Conservation (phyloP, 2,113 vertebrate genomes). For the Albula glossodonta region DNA sequence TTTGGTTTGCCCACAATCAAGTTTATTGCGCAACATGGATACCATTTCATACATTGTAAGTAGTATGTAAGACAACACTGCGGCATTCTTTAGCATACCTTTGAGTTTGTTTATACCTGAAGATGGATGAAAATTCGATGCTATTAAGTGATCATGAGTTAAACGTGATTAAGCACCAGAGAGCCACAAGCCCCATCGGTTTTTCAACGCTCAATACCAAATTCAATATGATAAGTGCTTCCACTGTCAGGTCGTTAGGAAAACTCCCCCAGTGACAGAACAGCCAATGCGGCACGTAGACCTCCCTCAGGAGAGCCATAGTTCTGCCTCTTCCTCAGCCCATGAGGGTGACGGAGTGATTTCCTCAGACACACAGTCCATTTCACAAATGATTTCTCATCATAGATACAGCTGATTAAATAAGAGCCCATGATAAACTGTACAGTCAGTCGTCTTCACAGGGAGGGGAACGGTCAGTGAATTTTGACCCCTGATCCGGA, state of each 20-base stretch:
- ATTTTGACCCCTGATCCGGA: background rate
- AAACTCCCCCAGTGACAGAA: background rate
- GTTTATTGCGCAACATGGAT: too few species aligned
- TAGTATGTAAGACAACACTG: too few species aligned
- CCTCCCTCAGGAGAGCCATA: background rate
- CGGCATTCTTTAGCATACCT: too few species aligned
- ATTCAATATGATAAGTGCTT: background rate
- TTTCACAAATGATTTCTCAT: background rate
- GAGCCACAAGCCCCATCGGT: background rate
- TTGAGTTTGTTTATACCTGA: too few species aligned
- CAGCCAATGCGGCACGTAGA: background rate
- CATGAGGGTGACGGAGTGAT: background rate
- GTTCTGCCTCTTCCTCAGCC: background rate
- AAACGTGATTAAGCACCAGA: background rate
- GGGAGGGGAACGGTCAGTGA: background rate
- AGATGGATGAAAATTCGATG: too few species aligned
- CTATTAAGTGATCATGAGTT: background rate
- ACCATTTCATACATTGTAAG: too few species aligned
- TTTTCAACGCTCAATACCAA: constrained; percentile 7
- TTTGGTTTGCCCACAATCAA: background rate
- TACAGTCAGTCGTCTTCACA: background rate
- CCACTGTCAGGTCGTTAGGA: constrained; percentile 2
- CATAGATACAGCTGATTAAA: background rate
- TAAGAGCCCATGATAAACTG: background rate
- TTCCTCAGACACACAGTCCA: background rate